Percentiles rank a stretch among this genome's conserved stretches.
Evolutionary conservation across 2,113 vertebrate genomes (phyloP).

Genomic region (Athene cunicularia): DNA sequence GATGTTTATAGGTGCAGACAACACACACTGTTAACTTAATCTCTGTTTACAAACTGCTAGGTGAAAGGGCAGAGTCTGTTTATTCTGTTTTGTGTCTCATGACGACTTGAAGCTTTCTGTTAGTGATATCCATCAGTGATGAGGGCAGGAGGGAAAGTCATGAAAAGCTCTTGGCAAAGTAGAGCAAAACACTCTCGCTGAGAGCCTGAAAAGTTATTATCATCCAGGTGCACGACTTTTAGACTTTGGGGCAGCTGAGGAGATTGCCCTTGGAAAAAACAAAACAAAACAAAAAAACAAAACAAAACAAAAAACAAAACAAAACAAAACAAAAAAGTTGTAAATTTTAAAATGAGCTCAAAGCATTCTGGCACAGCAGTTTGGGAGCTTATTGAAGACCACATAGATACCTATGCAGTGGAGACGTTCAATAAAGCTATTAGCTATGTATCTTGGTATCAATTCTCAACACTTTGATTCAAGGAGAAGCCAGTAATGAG

Average conservation of each 20-base stretch:
- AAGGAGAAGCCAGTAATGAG: not conserved
- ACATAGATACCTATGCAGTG: not conserved
- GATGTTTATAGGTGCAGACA: constrained; percentile 45
- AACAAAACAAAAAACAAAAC: too few species aligned
- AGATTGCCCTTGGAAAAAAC: not conserved
- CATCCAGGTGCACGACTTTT: not conserved
- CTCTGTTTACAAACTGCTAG: constrained; percentile 55
- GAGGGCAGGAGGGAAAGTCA: not conserved
- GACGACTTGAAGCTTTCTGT: constrained; percentile 7
- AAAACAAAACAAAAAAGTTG: not conserved
- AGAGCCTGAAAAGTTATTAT: not conserved
- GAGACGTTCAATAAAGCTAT: not conserved
- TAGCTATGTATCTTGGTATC: not conserved
- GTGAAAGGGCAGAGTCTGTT: constrained; percentile 32
- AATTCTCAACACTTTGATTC: not conserved
- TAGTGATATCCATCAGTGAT: not conserved
- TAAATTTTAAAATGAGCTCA: not conserved
- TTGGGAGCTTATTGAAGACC: not conserved
- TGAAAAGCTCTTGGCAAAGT: not conserved
- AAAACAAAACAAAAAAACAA: too few species aligned
- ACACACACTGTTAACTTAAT: constrained; percentile 28
- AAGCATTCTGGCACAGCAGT: not conserved
- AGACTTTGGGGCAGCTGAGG: not conserved
- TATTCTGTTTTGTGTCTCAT: constrained; percentile 23
- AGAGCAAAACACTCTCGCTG: not conserved